Percentiles rank a stretch among this genome's conserved stretches.
Conservation (phyloP, 2,888 invertebrate species). For the Andrena haemorrhoa region DNA sequence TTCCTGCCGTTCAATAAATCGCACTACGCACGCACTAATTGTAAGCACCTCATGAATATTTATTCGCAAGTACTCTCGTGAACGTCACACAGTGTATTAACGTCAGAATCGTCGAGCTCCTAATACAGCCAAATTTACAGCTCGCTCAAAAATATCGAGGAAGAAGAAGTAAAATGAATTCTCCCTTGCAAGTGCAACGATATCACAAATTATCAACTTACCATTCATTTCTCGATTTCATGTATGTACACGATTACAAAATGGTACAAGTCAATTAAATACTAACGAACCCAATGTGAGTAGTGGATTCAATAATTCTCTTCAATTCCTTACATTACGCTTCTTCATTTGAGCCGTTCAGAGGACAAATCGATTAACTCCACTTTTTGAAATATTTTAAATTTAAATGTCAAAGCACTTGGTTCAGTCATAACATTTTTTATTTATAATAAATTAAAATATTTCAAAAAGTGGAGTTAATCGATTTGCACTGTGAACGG, state of each 20-base stretch:
- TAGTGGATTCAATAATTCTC: not conserved
- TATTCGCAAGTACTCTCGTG: conserved; percentile 35
- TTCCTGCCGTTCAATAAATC: conserved; percentile 36
- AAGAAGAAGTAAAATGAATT: conserved; percentile 13
- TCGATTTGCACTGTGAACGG: too few relatives aligned
- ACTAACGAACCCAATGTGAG: not conserved
- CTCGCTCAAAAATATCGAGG: not conserved
- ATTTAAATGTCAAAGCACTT: too few relatives aligned
- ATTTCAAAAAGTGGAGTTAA: too few relatives aligned
- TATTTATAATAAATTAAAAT: too few relatives aligned
- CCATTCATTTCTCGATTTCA: not conserved
- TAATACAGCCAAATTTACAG: conserved; percentile 28
- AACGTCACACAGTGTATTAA: conserved; percentile 33
- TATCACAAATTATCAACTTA: not conserved
- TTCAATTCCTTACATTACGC: too few relatives aligned
- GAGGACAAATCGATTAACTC: too few relatives aligned
- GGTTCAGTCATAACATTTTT: too few relatives aligned
- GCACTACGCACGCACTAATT: not conserved
- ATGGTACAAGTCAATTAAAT: not conserved
- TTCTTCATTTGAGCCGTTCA: too few relatives aligned
- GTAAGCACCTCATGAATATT: conserved; percentile 38
- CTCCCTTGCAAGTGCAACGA: conserved; percentile 2
- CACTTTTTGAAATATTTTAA: too few relatives aligned
- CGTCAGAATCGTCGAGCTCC: conserved; percentile 30
- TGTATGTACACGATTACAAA: not conserved